These are phyloP conservation scores for Cryptocheilus praepositus DNA, from an alignment of 2,888 invertebrate species.

Conservation along the genomic window DNA sequence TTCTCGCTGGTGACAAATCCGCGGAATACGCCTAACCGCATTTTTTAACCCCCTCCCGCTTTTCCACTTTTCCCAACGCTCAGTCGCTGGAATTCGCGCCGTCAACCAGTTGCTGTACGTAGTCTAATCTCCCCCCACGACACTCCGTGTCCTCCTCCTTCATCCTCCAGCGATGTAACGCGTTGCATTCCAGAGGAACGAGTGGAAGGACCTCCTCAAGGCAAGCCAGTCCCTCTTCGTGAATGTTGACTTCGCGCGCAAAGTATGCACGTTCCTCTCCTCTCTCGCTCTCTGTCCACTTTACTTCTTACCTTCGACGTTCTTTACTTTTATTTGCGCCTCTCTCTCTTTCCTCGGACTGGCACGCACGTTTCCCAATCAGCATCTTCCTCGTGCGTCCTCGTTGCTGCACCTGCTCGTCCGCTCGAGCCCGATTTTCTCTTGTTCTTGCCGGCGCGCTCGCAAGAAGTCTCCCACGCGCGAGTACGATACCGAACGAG, in stretches of 20 bases:
- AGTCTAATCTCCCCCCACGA: not conserved
- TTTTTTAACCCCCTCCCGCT: conserved; percentile 8
- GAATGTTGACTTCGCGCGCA: conserved; percentile 48
- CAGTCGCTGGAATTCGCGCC: not conserved
- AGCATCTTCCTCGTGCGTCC: conserved; percentile 10
- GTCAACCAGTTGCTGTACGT: no score
- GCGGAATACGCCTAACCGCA: not conserved
- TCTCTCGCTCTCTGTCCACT: not conserved
- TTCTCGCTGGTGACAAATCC: not conserved
- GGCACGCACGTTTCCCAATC: conserved; percentile 2
- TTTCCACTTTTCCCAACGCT: conserved; percentile 14
- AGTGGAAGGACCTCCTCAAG: conserved; percentile 73
- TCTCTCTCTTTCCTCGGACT: conserved; percentile 7
- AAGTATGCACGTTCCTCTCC: conserved; percentile 39
- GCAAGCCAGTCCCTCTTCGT: conserved; percentile 65
- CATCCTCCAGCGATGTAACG: conserved; percentile 44
- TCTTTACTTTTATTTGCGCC: not conserved
- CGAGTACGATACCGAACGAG: no score
- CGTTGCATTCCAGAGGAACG: conserved; percentile 67
- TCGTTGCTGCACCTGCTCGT: conserved; percentile 3
- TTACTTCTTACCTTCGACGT: not conserved
- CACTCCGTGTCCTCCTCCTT: not conserved
- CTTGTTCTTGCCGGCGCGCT: not conserved
- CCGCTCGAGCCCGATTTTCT: not conserved
- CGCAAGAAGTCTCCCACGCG: no score